Evolutionary conservation across 1,140 invertebrate species (phyloP), one percentile per base, ranked within the genome.

Genomic region (Cecropterus lyciades): DNA sequence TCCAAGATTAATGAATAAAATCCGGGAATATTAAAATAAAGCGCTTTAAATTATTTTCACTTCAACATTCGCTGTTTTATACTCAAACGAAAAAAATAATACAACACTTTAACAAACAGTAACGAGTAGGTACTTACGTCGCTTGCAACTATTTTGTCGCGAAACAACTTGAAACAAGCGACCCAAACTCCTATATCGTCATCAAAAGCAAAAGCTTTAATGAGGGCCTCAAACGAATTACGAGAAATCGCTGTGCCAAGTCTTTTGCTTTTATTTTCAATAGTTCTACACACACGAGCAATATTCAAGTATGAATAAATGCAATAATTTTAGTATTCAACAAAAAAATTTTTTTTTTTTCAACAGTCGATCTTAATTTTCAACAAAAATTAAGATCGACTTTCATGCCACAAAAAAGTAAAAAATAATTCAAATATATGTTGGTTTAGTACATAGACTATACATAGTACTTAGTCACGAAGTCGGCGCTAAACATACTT

Each of bases 161-260:
- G 15, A 49, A 49, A 62, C 57, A 37, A 60, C 43, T 62, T 40
- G 30, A 51, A 51, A 52, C 49, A 52, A 52, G 24, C 49, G 48
- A 51, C 7, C 20, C 24, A 3, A 52, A 62, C 45, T 62, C 30
- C 46, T 40, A 40, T 62, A 27, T 62, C 46, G 57, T 62, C 57
- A 62, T 62, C 45, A 62, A 62, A 62, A 30, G 57, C 57, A 49
- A 49, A 60, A 60, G 43, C 57, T 46, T 62, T 49, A 62, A 62
- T 51, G 57, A 62, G 57, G 30, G 16, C n/a, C 46, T 62, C 45
- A 51, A 49, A 62, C 57, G 46, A 62, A 62, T 62, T 62, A 62
- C 33, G 57, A 62, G 57, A 62, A 62, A 62, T 62, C 57, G 48
- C 57, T 49, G 45, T 60, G 57, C 57, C 57, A 60, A 60, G 57